Conservation (phyloP, 35 echinoderm and acorn worm species). For the Anneissia japonica region DNA sequence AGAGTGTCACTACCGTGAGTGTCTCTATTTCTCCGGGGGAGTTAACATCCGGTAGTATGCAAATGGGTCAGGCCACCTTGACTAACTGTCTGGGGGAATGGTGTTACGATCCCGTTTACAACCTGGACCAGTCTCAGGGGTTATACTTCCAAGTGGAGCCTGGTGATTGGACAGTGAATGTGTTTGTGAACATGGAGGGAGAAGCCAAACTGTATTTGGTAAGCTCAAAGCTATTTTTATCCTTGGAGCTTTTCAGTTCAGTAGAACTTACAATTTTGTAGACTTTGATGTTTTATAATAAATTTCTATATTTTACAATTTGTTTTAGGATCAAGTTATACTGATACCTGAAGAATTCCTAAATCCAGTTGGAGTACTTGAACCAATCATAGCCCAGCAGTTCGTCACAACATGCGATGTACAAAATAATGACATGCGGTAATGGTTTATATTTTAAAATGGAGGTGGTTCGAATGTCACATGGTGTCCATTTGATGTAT, state of each 20-base stretch:
- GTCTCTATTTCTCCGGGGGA: slow-evolving; percentile 51
- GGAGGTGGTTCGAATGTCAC: too few relatives aligned
- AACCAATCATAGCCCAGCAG: slow-evolving; percentile 4
- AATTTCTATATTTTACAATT: too few relatives aligned
- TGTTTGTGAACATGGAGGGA: slow-evolving; percentile 57
- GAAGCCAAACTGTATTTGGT: slow-evolving; percentile 64
- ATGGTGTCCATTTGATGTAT: too few relatives aligned
- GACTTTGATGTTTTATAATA: too few relatives aligned
- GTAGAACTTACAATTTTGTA: too few relatives aligned
- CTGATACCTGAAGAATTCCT: slow-evolving; percentile 62
- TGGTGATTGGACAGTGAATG: slow-evolving; percentile 51
- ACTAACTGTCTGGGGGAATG: slow-evolving; percentile 41
- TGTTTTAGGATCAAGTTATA: slow-evolving; percentile 70
- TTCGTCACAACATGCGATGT: slow-evolving; percentile 61
- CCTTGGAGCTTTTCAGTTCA: background rate
- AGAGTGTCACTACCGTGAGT: slow-evolving; percentile 44
- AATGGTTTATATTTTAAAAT: too few relatives aligned
- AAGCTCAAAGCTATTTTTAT: slow-evolving; percentile 6
- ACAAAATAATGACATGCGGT: slow-evolving; percentile 68
- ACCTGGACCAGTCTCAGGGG: slow-evolving; percentile 4
- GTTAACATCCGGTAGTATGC: slow-evolving; percentile 1
- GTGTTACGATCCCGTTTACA: slow-evolving; percentile 52
- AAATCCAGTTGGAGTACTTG: slow-evolving; percentile 38
- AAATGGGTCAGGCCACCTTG: slow-evolving; percentile 26
- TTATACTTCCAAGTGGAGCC: slow-evolving; percentile 21